Evolutionary conservation across 1,140 invertebrate species (phyloP).

Genomic region (Euschistus heros): DNA sequence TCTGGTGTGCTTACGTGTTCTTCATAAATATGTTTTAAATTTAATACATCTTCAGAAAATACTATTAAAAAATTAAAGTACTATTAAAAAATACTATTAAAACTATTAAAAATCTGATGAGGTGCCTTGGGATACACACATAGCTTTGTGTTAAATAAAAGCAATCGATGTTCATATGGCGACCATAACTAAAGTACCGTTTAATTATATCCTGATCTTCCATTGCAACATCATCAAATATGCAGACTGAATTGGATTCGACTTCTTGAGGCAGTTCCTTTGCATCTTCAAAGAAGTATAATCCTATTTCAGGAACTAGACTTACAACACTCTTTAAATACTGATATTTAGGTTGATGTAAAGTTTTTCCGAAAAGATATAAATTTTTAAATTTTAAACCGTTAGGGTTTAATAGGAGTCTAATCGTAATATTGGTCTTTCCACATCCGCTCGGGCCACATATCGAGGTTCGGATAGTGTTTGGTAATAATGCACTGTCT

Average conservation of each 20-base stretch:
- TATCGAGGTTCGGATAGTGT: constrained; percentile 31
- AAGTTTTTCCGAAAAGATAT: constrained; percentile 35
- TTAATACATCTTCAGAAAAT: constrained; percentile 37
- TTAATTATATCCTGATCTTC: constrained; percentile 22
- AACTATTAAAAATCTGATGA: constrained; percentile 35
- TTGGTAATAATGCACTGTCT: too few species aligned
- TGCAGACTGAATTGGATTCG: too few species aligned
- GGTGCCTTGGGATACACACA: constrained; percentile 35
- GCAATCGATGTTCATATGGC: too few species aligned
- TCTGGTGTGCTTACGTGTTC: constrained; percentile 33
- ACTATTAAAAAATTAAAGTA: constrained; percentile 35
- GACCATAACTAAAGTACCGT: too few species aligned
- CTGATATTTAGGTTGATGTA: constrained; percentile 33
- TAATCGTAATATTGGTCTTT: constrained; percentile 36
- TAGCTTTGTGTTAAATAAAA: too few species aligned
- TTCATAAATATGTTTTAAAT: constrained; percentile 36
- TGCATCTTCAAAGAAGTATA: constrained; percentile 17
- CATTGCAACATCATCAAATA: constrained; percentile 35
- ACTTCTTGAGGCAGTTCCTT: constrained; percentile 23
- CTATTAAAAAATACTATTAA: too few species aligned
- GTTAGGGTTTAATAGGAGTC: constrained; percentile 31
- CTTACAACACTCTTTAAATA: constrained; percentile 31
- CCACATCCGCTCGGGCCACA: constrained; percentile 33
- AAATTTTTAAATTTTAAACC: constrained; percentile 36
- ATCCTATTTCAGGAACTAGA: constrained; percentile 27